Conservation (phyloP, 2,113 vertebrate species). For the Numida meleagris region DNA sequence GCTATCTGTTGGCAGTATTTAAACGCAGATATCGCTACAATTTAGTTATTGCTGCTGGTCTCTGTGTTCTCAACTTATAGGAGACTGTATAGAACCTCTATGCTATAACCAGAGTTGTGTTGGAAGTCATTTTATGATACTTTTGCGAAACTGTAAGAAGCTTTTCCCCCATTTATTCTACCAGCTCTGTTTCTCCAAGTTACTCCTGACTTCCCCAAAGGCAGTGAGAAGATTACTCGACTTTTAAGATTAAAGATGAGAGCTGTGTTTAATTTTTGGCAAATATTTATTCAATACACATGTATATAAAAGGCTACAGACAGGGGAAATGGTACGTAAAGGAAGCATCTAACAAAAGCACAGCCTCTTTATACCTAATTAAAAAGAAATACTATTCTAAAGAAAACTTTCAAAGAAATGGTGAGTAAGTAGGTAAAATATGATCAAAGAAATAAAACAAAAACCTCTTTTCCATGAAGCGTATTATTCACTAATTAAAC, state of each 20-base stretch:
- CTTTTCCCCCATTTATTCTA: not conserved
- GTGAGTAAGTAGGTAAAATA: not conserved
- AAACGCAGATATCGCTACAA: fast-evolving
- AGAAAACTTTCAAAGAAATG: not conserved
- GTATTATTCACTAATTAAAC: not conserved
- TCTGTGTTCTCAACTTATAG: not conserved
- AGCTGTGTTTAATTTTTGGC: not conserved
- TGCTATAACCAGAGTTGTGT: fast-evolving
- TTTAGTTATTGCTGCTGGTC: not conserved
- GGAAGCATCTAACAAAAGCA: not conserved
- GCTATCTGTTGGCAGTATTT: not conserved
- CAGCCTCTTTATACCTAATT: not conserved
- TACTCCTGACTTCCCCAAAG: not conserved
- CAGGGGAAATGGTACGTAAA: not conserved
- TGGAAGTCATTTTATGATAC: not conserved
- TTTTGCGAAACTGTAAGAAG: not conserved
- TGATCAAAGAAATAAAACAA: not conserved
- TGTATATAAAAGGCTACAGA: not conserved
- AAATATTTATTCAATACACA: not conserved
- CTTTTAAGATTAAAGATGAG: not conserved
- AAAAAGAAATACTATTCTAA: conserved; percentile 7
- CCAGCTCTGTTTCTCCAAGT: not conserved
- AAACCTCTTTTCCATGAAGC: not conserved
- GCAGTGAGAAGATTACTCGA: not conserved
- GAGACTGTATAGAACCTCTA: not conserved